These are phyloP conservation scores for Tinea semifulvella DNA, from an alignment of 2,888 invertebrate species.

Conservation along the genomic window DNA sequence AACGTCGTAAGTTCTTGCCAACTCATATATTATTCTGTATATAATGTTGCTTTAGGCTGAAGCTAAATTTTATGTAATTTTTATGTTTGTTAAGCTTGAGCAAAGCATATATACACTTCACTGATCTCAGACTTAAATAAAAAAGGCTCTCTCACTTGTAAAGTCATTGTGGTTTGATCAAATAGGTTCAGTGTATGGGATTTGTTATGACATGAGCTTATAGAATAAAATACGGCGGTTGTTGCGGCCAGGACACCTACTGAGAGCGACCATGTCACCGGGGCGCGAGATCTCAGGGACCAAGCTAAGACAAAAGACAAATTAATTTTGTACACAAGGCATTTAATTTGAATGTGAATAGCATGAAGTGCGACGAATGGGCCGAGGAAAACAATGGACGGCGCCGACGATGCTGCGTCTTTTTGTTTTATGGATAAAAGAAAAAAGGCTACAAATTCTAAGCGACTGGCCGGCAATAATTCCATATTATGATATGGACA, in stretches of 20 bases:
- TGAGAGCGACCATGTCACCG: constrained; percentile 52
- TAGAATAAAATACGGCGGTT: constrained; percentile 5
- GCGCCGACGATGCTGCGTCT: constrained; percentile 51
- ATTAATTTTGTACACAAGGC: constrained; percentile 66
- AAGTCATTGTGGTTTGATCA: constrained; percentile 1
- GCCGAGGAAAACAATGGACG: constrained; percentile 59
- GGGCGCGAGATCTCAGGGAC: constrained; percentile 26
- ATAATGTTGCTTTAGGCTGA: too few species aligned
- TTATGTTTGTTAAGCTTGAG: too few species aligned
- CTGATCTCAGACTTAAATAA: too few species aligned
- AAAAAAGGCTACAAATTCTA: constrained; percentile 59
- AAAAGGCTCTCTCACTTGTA: background rate
- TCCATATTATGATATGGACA: constrained; percentile 65
- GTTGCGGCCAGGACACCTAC: constrained; percentile 32
- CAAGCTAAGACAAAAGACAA: constrained; percentile 64
- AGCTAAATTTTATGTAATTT: too few species aligned
- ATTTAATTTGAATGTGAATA: constrained; percentile 68
- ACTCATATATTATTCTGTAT: too few species aligned
- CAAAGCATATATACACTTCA: too few species aligned
- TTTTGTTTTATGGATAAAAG: constrained; percentile 56
- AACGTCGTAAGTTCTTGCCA: too few species aligned
- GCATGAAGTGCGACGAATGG: constrained; percentile 67
- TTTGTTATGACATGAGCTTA: constrained; percentile 13
- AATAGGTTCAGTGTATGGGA: constrained; percentile 6
- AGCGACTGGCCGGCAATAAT: constrained; percentile 52